A percentile compares a stretch with the other conserved stretches of the same genome.
Conservation (phyloP, 2,797 vertebrate species). For the Bradypodion pumilum region DNA sequence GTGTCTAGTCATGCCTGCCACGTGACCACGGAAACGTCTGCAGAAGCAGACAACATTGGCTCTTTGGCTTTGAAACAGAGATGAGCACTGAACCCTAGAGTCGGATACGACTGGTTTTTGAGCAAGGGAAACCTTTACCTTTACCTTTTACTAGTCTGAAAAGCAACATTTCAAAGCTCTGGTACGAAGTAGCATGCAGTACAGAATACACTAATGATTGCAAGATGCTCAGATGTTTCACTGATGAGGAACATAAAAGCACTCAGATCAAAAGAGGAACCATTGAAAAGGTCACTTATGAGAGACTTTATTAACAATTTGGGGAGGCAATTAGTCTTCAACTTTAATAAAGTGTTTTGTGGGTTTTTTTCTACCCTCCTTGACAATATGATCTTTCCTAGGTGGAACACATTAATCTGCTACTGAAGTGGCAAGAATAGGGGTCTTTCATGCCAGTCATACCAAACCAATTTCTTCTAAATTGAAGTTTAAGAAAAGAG, state of each 20-base stretch:
- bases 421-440: background rate
- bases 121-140: no score
- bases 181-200: background rate
- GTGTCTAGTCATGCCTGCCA: no score
- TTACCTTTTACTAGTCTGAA: no score
- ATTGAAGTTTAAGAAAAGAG: slow-evolving; percentile 20
- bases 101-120: no score
- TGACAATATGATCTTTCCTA: slow-evolving; percentile 7
- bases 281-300: slow-evolving; percentile 25
- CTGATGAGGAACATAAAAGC: slow-evolving; percentile 16
- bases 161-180: no score
- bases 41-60: no score
- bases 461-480: background rate
- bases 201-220: slow-evolving; percentile 8
- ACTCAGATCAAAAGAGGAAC: slow-evolving; percentile 30
- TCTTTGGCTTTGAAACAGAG: no score
- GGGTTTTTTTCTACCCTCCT: slow-evolving; percentile 5
- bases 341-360: slow-evolving; percentile 3
- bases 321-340: slow-evolving; percentile 30
- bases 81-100: no score
- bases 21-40: no score
- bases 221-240: slow-evolving; percentile 23
- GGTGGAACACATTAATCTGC: background rate
- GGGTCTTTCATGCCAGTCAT: background rate
- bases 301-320: slow-evolving; percentile 19